phyloP scores from a whole-genome alignment of 2,888 invertebrate species.

The Tenodera sinensis region DNA sequence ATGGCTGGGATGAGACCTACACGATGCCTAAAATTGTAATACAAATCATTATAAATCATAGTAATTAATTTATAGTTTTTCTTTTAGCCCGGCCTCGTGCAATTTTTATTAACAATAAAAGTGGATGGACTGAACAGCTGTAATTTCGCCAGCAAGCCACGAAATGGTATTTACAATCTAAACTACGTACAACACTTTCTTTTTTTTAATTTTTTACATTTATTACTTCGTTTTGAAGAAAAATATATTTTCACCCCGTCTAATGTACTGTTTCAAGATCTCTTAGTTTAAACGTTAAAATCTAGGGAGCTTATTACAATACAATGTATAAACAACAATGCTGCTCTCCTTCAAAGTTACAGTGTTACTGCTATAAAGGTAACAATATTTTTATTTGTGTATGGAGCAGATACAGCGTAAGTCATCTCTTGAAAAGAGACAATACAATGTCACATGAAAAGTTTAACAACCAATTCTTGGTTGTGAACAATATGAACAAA shows the following conservation, averaged over 20 bases:
- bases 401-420: background rate
- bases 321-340: background rate
- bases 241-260: background rate
- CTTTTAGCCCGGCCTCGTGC: background rate
- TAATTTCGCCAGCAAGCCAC: constrained; percentile 15
- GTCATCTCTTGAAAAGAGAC: background rate
- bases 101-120: constrained; percentile 16
- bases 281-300: background rate
- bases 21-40: background rate
- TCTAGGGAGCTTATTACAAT: background rate
- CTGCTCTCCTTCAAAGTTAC: background rate
- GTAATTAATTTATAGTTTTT: background rate
- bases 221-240: background rate
- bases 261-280: background rate
- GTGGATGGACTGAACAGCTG: constrained; percentile 25
- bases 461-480: background rate
- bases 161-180: background rate
- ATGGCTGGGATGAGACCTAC: background rate
- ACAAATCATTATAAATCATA: background rate
- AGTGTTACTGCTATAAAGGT: background rate
- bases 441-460: background rate
- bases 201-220: background rate
- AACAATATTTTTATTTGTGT: background rate
- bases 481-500: background rate
- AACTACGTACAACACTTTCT: background rate